Conservation (phyloP, 2,113 vertebrate species). For the Nibea albiflora region DNA sequence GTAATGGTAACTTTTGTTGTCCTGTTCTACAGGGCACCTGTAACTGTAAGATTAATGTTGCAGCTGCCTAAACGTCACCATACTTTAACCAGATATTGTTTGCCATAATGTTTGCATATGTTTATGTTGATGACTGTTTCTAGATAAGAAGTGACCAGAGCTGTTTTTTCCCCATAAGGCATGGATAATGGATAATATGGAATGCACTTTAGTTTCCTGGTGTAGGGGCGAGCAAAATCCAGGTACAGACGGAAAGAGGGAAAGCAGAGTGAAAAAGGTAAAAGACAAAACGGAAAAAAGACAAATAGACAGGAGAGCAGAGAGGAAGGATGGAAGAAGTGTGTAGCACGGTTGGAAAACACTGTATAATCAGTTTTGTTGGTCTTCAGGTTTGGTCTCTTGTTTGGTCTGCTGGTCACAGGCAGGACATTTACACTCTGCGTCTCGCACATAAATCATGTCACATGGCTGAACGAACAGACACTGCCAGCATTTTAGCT, state of each 20-base stretch:
- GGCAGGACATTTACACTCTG: conserved; percentile 77
- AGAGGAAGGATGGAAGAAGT: conserved; percentile 24
- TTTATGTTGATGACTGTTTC: too few species aligned
- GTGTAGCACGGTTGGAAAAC: conserved; percentile 44
- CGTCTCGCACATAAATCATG: conserved; percentile 81
- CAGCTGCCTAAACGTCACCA: neutral
- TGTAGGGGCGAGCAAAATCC: conserved; percentile 3
- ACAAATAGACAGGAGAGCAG: conserved; percentile 36
- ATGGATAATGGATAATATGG: neutral
- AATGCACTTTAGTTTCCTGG: neutral
- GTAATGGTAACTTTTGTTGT: neutral
- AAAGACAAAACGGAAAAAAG: conserved; percentile 3
- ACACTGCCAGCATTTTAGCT: conserved; percentile 67
- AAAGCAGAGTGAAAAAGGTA: neutral
- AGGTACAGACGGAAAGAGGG: neutral
- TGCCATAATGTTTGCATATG: neutral
- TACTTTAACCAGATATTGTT: neutral
- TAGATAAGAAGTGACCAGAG: neutral
- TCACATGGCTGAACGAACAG: conserved; percentile 74
- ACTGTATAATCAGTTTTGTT: conserved; percentile 65
- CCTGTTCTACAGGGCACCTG: neutral
- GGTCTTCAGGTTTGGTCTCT: conserved; percentile 49
- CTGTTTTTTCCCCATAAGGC: too few species aligned
- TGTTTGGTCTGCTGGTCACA: conserved; percentile 76
- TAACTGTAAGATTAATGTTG: neutral